Base-by-base conservation (phyloP, 2,113 vertebrate species). In the Xenopus borealis region DNA sequence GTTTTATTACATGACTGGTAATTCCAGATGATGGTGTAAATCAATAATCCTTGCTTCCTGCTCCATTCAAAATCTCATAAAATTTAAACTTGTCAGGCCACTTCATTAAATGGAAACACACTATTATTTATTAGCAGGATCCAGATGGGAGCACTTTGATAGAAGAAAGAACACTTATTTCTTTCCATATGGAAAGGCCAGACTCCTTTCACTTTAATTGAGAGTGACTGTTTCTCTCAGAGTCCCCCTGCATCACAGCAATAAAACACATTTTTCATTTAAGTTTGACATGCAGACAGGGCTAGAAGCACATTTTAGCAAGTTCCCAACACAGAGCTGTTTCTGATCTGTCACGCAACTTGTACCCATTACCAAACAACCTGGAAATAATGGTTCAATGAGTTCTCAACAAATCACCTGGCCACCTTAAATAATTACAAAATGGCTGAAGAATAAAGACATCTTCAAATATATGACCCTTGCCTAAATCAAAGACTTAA, bases 21-120 rank as follows among this genome's bases (percentile, higher is more conserved):
- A 69, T 62, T 12, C 67, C 59, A 77, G 44, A 44, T 69, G 18
- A 45, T 77, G 67, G 47, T 77, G 59, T 64, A 64, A 77, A 70
- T 69, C 61, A 68, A 64, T 70, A 64, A 77, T 77, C 59, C 19
- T 53, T 30, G 47, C 27, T 70, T 77, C 66, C 67, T 70, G 74
- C 67, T 57, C 40, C 70, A 69, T 77, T 50, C n/a, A 47, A 62
- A 77, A 64, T 50, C 33, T 64, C 62, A 77, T 77, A 77, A 77
- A 77, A 63, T 30, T 64, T 50, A 69, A 77, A 70, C 66, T 70
- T 64, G 74, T 77, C 67, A 64, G 74, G 66, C 59, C 74, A 77
- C 74, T 77, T 70, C 33, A 70, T 69, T 77, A 77, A 77, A 45
- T 62, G 63, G 74, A 70, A 70, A 77, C 66, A 77, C 66, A 65